Evolutionary conservation across 2,113 vertebrate species (phyloP).

Genomic region (Synchiropus splendidus): DNA sequence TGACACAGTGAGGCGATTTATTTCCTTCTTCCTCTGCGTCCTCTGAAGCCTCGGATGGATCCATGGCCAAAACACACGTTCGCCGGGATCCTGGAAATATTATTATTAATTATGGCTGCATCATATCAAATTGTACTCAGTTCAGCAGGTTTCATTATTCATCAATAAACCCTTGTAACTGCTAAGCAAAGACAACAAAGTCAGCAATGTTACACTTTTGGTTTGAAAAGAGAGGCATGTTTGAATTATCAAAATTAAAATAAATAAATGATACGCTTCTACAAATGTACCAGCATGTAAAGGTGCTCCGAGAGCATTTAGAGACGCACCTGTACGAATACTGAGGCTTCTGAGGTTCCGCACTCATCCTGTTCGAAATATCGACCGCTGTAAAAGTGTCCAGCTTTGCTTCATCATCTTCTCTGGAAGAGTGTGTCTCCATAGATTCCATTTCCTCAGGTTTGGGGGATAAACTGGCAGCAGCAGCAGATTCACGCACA

Average conservation of each 20-base stretch:
- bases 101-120: slow-evolving; percentile 9
- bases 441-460: slow-evolving; percentile 47
- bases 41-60: slow-evolving; percentile 75
- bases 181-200: too few relatives aligned
- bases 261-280: too few relatives aligned
- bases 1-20: slow-evolving; percentile 33
- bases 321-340: slow-evolving; percentile 65
- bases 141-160: too few relatives aligned
- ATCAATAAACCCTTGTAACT: too few relatives aligned
- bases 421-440: slow-evolving; percentile 44
- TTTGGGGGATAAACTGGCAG: neutral
- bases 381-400: slow-evolving; percentile 7
- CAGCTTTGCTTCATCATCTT: slow-evolving; percentile 8
- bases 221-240: too few relatives aligned
- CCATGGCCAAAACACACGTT: slow-evolving; percentile 79
- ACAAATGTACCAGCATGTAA: too few relatives aligned
- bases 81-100: slow-evolving; percentile 68
- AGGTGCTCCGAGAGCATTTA: too few relatives aligned
- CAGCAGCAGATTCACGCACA: slow-evolving; percentile 33
- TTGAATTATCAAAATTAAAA: too few relatives aligned
- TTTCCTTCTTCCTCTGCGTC: slow-evolving; percentile 65
- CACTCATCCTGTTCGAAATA: neutral
- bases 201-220: too few relatives aligned
- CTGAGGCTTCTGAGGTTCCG: slow-evolving; percentile 24
- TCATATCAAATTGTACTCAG: too few relatives aligned